Evolutionary conservation across 2,888 invertebrate genomes (phyloP).

Genomic region (Brachypterus glaber): DNA sequence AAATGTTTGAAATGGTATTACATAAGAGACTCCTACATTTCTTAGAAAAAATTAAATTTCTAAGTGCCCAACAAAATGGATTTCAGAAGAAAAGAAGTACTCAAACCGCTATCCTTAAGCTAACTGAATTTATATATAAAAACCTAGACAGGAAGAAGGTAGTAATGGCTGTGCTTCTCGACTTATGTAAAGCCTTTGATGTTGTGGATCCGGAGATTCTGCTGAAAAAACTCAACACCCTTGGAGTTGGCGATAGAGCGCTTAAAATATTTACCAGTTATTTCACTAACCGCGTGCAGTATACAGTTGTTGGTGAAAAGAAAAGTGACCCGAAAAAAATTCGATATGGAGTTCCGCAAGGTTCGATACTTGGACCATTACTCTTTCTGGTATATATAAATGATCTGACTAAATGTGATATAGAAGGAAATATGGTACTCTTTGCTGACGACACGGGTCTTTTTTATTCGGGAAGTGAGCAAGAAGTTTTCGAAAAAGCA

Average conservation of each 20-base stretch:
- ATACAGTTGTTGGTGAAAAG: not conserved
- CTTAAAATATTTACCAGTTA: not conserved
- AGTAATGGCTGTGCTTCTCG: constrained; percentile 4
- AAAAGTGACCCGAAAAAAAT: not conserved
- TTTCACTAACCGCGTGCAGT: not conserved
- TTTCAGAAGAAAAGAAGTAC: not conserved
- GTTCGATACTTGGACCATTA: too few relatives aligned
- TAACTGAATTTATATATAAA: too few relatives aligned
- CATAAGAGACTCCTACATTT: constrained; percentile 2
- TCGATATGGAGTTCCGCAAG: too few relatives aligned
- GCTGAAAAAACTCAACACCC: not conserved
- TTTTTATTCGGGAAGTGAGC: too few relatives aligned
- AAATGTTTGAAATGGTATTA: too few relatives aligned
- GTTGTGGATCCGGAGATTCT: constrained; percentile 4
- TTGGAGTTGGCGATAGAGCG: too few relatives aligned
- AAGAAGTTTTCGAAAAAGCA: too few relatives aligned
- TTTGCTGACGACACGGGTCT: too few relatives aligned
- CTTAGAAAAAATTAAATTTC: not conserved
- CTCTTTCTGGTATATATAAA: too few relatives aligned
- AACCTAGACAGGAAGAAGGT: constrained; percentile 6
- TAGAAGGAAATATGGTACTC: too few relatives aligned
- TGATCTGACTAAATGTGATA: too few relatives aligned
- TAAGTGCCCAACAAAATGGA: too few relatives aligned
- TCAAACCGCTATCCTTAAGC: not conserved
- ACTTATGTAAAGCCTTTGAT: constrained; percentile 8